Evolutionary conservation across 2,797 vertebrate genomes (phyloP).

Genomic region (Acestrorhynchus altus): DNA sequence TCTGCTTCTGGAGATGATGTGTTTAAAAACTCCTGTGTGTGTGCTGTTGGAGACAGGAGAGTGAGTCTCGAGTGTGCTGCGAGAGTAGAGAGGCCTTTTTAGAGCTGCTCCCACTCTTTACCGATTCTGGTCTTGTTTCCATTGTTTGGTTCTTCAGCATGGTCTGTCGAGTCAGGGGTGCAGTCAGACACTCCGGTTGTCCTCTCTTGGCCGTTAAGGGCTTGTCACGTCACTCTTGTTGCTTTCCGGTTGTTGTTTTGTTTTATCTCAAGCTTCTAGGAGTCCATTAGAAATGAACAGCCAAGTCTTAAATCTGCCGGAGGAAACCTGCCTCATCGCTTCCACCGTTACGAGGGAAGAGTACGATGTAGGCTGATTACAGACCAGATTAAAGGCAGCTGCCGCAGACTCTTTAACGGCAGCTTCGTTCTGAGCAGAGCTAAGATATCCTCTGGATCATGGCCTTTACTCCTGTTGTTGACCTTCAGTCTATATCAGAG

Average conservation of each 20-base stretch:
- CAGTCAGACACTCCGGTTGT: constrained; percentile 39
- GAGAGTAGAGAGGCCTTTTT: constrained; percentile 58
- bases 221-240: constrained; percentile 17
- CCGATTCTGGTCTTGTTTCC: constrained; percentile 46
- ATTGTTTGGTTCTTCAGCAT: constrained; percentile 45
- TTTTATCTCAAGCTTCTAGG: background rate
- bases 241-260: background rate
- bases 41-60: background rate
- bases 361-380: background rate
- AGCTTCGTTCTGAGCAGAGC: background rate
- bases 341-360: background rate
- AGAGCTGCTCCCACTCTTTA: constrained; percentile 70
- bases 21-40: background rate
- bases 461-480: too few relatives aligned
- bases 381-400: background rate
- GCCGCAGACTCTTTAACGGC: background rate
- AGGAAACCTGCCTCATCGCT: background rate
- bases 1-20: background rate
- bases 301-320: background rate
- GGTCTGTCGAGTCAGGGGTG: constrained; percentile 51
- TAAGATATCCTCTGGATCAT: background rate
- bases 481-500: constrained; percentile 22
- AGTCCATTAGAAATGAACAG: constrained; percentile 5
- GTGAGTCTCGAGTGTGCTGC: background rate
- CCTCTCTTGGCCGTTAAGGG: constrained; percentile 32